Base-by-base conservation (phyloP, 2,888 invertebrate genomes). In the Pyrgus malvae region DNA sequence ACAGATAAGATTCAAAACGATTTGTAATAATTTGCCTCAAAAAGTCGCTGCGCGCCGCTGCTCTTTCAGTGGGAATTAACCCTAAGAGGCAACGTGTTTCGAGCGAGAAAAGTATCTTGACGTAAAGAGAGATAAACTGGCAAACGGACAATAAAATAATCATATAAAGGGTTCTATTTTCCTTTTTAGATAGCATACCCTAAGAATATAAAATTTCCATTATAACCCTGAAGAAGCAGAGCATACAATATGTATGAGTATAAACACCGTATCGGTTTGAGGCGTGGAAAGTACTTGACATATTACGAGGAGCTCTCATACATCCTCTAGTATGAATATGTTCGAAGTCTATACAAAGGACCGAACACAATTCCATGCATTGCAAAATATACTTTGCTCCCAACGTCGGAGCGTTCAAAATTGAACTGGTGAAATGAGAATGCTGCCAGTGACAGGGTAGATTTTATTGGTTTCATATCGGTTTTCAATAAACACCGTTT, bases 401-500 rank as follows among this genome's bases (percentile, higher is more conserved):
- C 9, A 44, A 45, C 37, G 19, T 23, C n/a, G 17, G 19, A 53
- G n/a, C 23, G 53, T 38, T 45, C 19, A 21, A 53, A 38, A 53
- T 31, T 38, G 11, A 44, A 17, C 29, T 27, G 11, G 6, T 12
- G 16, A 5, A 12, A 2, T 29, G 21, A 38, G 11, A 37, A 25
- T 17, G 45, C 51, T 53, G 51, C 45, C 51, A 53, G 16, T 45
- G 33, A 29, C 51, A 53, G 29, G 21, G 29, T 35, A 45, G 16
- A 53, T 45, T 53, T 53, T 53, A 45, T 53, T 53, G 53, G 53
- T 53, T 53, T 53, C 53, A 64, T 72, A 78, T 78, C 68, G 75
- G 72, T 70, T 78, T 78, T 70, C 76, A 67, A 77, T 80, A 78
- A 78, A 77, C 67, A 63, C 60, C 59, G 63, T 72, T 69, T 53